Conservation (phyloP, 1,140 invertebrate genomes). For the Thalassaphorura encarpata region DNA sequence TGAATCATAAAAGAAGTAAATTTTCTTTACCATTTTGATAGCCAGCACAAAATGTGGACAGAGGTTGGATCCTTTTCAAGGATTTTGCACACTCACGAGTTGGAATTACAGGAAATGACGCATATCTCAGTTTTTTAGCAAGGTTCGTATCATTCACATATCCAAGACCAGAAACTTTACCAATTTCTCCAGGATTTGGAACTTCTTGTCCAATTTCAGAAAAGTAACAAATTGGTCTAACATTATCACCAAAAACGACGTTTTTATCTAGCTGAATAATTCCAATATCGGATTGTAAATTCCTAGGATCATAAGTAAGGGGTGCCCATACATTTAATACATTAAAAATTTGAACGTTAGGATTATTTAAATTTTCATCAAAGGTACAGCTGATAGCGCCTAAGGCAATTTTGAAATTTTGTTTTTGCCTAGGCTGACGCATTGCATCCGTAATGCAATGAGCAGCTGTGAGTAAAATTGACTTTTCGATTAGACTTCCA, state of each 20-base stretch:
- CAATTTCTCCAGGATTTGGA: neutral
- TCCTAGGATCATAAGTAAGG: constrained; percentile 3
- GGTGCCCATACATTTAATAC: constrained; percentile 6
- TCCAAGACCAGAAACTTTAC: constrained; percentile 11
- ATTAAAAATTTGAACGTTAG: constrained; percentile 1
- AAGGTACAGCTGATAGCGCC: constrained; percentile 6
- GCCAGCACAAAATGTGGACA: constrained; percentile 10
- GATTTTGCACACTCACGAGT: constrained; percentile 3
- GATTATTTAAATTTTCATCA: constrained; percentile 12
- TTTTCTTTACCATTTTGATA: too few relatives aligned
- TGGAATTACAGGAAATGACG: constrained; percentile 4
- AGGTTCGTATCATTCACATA: neutral
- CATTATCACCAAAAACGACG: constrained; percentile 36
- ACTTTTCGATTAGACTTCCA: constrained; percentile 4
- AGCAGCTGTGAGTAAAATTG: neutral
- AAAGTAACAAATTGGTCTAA: constrained; percentile 38
- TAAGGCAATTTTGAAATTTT: constrained; percentile 10
- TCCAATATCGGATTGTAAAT: constrained; percentile 37
- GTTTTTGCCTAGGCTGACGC: neutral
- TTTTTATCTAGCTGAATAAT: constrained; percentile 37
- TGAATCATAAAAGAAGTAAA: too few relatives aligned
- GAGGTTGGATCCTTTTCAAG: neutral
- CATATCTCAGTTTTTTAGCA: neutral
- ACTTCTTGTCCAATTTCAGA: neutral
- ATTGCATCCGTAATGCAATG: constrained; percentile 4